Conservation (phyloP, 2,888 invertebrate species). For the Megastigmus dorsalis region DNA sequence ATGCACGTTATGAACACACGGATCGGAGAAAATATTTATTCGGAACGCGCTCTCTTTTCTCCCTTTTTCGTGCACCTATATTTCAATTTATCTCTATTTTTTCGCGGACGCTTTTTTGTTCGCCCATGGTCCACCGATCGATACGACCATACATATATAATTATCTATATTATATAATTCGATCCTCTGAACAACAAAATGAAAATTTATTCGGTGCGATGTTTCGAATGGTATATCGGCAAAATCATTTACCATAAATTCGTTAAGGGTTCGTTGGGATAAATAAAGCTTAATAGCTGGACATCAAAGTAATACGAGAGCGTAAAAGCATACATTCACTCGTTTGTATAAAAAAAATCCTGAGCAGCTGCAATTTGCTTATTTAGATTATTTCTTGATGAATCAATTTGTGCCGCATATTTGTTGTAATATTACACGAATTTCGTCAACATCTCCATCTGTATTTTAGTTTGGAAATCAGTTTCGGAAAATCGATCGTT, state of each 20-base stretch:
- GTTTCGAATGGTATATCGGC: conserved; percentile 5
- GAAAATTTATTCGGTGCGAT: conserved; percentile 3
- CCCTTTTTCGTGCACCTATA: not conserved
- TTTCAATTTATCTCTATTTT: not conserved
- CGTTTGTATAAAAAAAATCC: too few species aligned
- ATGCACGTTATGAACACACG: too few species aligned
- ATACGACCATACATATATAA: not conserved
- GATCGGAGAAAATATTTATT: conserved; percentile 20
- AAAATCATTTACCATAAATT: conserved; percentile 2
- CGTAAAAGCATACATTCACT: too few species aligned
- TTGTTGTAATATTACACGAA: too few species aligned
- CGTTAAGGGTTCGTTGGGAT: not conserved
- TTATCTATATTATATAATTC: too few species aligned
- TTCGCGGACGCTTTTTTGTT: not conserved
- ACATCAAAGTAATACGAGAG: too few species aligned
- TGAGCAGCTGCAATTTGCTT: too few species aligned
- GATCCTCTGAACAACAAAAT: not conserved
- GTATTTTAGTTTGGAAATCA: too few species aligned
- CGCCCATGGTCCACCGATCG: not conserved
- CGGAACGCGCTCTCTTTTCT: not conserved
- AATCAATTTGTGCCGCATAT: too few species aligned
- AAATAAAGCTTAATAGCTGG: not conserved
- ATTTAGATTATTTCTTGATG: too few species aligned
- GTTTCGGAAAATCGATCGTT: too few species aligned
- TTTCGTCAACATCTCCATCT: too few species aligned